Evolutionary conservation across 2,113 vertebrate species (phyloP), one percentile per base, ranked within the genome.

Genomic region (Pantherophis guttatus): DNA sequence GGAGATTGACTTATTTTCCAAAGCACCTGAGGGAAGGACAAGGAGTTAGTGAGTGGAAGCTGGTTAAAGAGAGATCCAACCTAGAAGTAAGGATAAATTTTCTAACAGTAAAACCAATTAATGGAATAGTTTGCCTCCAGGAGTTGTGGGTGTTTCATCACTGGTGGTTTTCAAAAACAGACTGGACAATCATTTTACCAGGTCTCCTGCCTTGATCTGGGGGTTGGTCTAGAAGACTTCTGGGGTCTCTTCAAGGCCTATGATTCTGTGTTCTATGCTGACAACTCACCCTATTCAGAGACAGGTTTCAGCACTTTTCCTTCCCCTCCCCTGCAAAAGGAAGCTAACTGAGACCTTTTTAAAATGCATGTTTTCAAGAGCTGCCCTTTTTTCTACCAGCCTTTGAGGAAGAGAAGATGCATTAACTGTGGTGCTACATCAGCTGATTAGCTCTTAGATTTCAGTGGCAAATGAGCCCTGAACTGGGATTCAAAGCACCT

Each of bases 361-460:
- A 54, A 52, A 59, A 75, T 89, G 53, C 23, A 39, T 23, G 19
- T 86, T 55, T 89, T 86, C 52, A 3, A 23, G 23, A 39, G 59
- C 62, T 89, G 86, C 86, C 86, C 86, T 89, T 81, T 88, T 59
- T 48, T 26, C 58, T 50, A 29, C 48, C 8, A 29, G 29, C 15
- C 54, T 90, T 57, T 26, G 10, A 81, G 70, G 65, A 88, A 53
- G 21, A 24, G 48, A 86, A 65, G 24, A 90, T 24, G 57, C 55
- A 53, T 62, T 85, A 58, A 39, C 8, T 24, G 33, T 54, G 65
- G 55, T 86, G 90, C 50, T 85, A 62, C 52, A 33, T 91, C 93
- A 89, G 65, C 87, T 62, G 93, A 89, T 54, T 39, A 86, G 33
- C 24, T 86, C 54, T 89, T 44, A 65, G n/a, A 52, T 93, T 87